These are phyloP conservation scores for Diaperis boleti DNA, from an alignment of 2,888 invertebrate genomes.

Conservation along the genomic window DNA sequence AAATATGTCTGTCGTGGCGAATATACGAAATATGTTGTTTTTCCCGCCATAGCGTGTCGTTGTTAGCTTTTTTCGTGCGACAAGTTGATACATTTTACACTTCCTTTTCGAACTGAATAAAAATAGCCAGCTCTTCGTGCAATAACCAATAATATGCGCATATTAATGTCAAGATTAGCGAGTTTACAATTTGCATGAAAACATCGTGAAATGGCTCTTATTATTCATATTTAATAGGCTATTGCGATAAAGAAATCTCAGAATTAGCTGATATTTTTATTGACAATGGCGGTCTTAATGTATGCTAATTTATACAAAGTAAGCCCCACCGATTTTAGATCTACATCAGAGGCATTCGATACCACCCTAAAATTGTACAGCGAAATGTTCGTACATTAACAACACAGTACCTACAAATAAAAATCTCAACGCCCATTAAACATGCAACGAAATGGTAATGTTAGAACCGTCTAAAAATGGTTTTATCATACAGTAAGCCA, in stretches of 20 bases:
- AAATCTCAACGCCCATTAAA: conserved; percentile 26
- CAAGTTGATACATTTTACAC: neutral
- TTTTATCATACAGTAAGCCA: neutral
- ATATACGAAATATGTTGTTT: too few relatives aligned
- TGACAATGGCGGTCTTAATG: conserved; percentile 25
- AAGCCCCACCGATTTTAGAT: conserved; percentile 4
- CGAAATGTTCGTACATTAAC: conserved; percentile 22
- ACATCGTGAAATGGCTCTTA: conserved; percentile 34
- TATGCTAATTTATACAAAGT: conserved; percentile 28
- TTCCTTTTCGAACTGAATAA: conserved; percentile 8
- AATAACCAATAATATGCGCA: conserved; percentile 41
- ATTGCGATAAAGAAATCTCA: conserved; percentile 31
- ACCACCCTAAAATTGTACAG: conserved; percentile 3
- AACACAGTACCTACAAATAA: conserved; percentile 20
- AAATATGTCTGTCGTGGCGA: too few relatives aligned
- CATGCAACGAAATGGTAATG: conserved; percentile 34
- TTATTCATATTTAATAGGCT: conserved; percentile 39
- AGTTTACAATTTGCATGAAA: conserved; percentile 43
- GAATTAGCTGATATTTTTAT: conserved; percentile 26
- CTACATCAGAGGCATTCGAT: conserved; percentile 7
- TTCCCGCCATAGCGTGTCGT: too few relatives aligned
- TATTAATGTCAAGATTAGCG: conserved; percentile 40
- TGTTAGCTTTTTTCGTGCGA: too few relatives aligned
- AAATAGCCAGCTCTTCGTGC: conserved; percentile 23
- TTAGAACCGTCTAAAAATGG: neutral